Conservation (phyloP, 2,888 invertebrate genomes). For the Alloscopus bannaensis region DNA sequence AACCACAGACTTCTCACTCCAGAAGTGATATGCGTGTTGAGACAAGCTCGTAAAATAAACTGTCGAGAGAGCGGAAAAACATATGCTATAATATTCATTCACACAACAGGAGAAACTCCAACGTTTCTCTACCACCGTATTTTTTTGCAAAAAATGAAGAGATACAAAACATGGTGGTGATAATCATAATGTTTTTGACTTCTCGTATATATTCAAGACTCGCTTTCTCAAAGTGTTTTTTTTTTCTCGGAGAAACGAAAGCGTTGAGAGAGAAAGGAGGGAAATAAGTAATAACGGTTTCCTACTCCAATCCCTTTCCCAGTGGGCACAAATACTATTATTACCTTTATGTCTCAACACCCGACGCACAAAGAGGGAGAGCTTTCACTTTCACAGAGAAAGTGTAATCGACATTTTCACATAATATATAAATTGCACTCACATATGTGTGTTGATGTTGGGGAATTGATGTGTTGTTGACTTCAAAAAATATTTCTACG, state of each 20-base stretch:
- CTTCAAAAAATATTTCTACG: not conserved
- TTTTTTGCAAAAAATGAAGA: not conserved
- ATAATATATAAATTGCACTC: no score
- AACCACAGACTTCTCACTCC: no score
- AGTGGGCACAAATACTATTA: constrained; percentile 34
- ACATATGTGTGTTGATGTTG: not conserved
- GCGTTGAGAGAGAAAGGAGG: constrained; percentile 32
- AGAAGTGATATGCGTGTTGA: no score
- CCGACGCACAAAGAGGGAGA: not conserved
- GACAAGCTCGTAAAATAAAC: constrained; percentile 8
- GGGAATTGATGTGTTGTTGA: not conserved
- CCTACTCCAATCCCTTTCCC: constrained; percentile 61
- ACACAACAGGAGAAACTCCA: no score
- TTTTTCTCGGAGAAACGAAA: constrained; percentile 13
- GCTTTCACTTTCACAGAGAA: no score
- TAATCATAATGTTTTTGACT: not conserved
- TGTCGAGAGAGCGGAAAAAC: not conserved
- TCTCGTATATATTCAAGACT: no score
- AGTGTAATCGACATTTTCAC: not conserved
- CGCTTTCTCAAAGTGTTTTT: no score
- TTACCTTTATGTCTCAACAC: constrained; percentile 3
- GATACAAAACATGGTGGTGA: not conserved
- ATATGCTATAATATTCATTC: constrained; percentile 4
- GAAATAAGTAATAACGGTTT: constrained; percentile 63
- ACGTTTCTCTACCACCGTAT: not conserved